Conservation (phyloP, 1,140 invertebrate genomes). For the Neodiprion virginianus region DNA sequence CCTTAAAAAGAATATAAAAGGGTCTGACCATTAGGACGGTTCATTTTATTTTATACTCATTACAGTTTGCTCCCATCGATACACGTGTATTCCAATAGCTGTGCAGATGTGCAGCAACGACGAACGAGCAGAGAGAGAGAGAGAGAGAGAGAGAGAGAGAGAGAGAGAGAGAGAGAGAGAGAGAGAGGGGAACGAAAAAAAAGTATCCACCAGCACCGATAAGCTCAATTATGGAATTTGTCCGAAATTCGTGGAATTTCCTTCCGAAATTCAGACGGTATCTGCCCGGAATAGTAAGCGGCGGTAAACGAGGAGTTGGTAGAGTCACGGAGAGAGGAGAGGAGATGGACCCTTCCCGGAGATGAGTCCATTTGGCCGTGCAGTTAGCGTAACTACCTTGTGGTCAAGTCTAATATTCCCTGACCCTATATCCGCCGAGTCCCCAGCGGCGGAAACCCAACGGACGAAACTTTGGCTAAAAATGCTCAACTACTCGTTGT, state of each 20-base stretch:
- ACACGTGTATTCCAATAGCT: no score
- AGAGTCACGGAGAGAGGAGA: not conserved
- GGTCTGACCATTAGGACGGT: no score
- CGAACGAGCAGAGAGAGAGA: no score
- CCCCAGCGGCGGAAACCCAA: not conserved
- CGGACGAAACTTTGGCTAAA: no score
- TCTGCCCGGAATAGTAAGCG: no score
- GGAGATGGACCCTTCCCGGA: not conserved
- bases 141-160: not conserved
- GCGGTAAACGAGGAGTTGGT: not conserved
- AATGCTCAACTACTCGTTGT: no score
- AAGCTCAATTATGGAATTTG: conserved; percentile 3
- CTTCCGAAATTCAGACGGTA: not conserved
- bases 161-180: not conserved
- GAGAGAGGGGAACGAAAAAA: not conserved
- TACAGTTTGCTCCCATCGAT: no score
- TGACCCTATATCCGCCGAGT: not conserved
- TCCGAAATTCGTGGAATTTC: not conserved
- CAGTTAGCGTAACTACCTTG: conserved; percentile 7
- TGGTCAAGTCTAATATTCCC: conserved; percentile 1
- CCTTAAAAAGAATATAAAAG: no score
- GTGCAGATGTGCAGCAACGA: no score
- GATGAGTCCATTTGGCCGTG: conserved; percentile 4
- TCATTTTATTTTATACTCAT: no score
- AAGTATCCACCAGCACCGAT: not conserved